Evolutionary conservation across 2,113 vertebrate genomes (phyloP).

Genomic region (Astatotilapia flaviijosephi): DNA sequence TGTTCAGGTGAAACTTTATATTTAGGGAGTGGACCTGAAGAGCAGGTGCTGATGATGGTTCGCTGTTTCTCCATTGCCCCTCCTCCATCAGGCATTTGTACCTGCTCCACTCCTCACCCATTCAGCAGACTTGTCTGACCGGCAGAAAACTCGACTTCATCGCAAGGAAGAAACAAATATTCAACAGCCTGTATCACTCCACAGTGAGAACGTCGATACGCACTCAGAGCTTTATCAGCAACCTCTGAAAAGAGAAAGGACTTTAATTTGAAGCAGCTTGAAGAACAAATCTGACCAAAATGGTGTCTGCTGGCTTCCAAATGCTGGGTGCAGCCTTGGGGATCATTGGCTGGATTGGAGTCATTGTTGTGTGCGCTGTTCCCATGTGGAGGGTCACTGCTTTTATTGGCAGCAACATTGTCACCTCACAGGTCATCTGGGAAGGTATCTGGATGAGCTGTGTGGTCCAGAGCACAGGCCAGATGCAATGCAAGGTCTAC

Average conservation of each 20-base stretch:
- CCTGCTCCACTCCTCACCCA: conserved; percentile 4
- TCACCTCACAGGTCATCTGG: conserved; percentile 67
- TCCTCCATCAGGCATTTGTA: conserved; percentile 28
- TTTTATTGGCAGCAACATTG: conserved; percentile 73
- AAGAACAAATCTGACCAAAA: conserved; percentile 13
- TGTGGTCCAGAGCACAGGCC: conserved; percentile 75
- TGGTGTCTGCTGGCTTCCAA: conserved; percentile 73
- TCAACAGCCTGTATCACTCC: background rate
- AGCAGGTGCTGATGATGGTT: background rate
- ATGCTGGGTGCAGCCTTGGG: conserved; percentile 68
- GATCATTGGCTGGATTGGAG: conserved; percentile 71
- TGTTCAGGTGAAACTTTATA: background rate
- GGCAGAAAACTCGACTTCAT: background rate
- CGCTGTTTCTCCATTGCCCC: conserved; percentile 3
- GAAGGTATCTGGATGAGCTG: conserved; percentile 78
- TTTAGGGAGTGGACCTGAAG: background rate
- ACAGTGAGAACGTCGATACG: background rate
- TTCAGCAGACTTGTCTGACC: background rate
- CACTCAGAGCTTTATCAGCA: background rate
- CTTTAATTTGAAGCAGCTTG: background rate
- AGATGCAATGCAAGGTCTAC: conserved; percentile 80
- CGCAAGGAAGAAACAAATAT: background rate
- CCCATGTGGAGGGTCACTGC: conserved; percentile 76
- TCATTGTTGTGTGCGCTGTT: conserved; percentile 63
- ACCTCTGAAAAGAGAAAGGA: background rate